Evolutionary conservation across 2,797 vertebrate species (phyloP), one percentile per base, ranked within the genome.

Genomic region (Pangasius macronema): DNA sequence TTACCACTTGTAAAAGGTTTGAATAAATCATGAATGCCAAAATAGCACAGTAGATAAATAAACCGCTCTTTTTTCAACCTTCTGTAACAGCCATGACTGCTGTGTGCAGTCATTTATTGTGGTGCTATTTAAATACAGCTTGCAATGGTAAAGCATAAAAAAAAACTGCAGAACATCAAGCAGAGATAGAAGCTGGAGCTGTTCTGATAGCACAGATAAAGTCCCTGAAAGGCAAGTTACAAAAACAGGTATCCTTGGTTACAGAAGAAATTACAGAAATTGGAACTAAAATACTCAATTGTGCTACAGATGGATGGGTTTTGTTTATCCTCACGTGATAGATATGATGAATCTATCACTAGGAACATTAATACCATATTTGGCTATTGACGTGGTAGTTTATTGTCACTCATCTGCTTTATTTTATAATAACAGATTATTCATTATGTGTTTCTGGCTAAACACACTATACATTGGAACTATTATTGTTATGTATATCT

Each of bases 31-130:
- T 57, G 9, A 79, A 30, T 36, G 27, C 18, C 30, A 55, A 63
- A 82, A 82, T 49, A 46, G 24, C 24, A 63, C 59, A 61, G 20
- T 63, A 82, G 63, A 65, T 63, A 82, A 82, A 65, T 63, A 63
- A 42, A 46, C 14, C n/a, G 24, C 13, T 59, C 20, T 46, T 82
- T 46, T 63, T 46, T 13, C 79, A 46, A 27, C 1, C 79, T 81
- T 61, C 22, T 61, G 53, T 39, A 80, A 57, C 53, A 80, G 33
- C 20, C 5, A 10, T 57, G 76, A 36, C 53, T 59, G 51, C 27
- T 7, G 5, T 59, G 2, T 80, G 51, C 30, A 11, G 51, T 57
- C 22, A 55, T 55, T 33, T 55, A 55, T 51, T 51, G 73, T 46
- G 2, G 73, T 30, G 13, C 73, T 51, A 51, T 55, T 33, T 79